Evolutionary conservation across 2,113 vertebrate genomes (phyloP).

Genomic region (Gambusia holbrooki): DNA sequence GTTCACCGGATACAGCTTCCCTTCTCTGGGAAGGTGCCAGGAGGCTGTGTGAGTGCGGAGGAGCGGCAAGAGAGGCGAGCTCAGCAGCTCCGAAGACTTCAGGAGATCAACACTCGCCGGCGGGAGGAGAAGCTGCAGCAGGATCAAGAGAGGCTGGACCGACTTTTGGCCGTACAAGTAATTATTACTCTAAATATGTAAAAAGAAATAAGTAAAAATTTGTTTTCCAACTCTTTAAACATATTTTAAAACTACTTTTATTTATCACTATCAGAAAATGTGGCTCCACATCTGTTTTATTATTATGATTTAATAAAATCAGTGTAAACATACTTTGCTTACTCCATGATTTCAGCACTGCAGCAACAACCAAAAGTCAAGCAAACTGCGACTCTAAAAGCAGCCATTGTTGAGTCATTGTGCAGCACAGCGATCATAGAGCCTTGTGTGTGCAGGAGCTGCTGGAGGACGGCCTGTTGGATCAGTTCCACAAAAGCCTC

Average conservation of each 20-base stretch:
- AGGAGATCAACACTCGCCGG: constrained; percentile 92
- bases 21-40: constrained; percentile 88
- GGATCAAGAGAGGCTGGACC: constrained; percentile 92
- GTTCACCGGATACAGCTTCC: constrained; percentile 97
- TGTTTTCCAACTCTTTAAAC: not conserved
- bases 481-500: constrained; percentile 92
- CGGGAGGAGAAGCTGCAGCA: constrained; percentile 92
- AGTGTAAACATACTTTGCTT: not conserved
- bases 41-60: constrained; percentile 85
- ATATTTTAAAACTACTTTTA: not conserved
- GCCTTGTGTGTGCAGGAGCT: constrained; percentile 73
- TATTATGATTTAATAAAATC: not conserved
- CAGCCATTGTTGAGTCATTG: not conserved
- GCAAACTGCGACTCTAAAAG: too few species aligned
- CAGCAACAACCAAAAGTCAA: not conserved
- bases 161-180: constrained; percentile 89
- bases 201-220: too few species aligned
- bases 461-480: constrained; percentile 77
- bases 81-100: constrained; percentile 91
- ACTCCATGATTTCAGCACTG: not conserved
- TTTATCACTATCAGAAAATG: not conserved
- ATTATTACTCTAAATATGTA: not conserved
- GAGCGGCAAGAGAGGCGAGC: constrained; percentile 92
- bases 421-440: not conserved
- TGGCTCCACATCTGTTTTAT: not conserved